These are phyloP conservation scores for Mimas tiliae DNA, from an alignment of 2,888 invertebrate species.

Conservation along the genomic window DNA sequence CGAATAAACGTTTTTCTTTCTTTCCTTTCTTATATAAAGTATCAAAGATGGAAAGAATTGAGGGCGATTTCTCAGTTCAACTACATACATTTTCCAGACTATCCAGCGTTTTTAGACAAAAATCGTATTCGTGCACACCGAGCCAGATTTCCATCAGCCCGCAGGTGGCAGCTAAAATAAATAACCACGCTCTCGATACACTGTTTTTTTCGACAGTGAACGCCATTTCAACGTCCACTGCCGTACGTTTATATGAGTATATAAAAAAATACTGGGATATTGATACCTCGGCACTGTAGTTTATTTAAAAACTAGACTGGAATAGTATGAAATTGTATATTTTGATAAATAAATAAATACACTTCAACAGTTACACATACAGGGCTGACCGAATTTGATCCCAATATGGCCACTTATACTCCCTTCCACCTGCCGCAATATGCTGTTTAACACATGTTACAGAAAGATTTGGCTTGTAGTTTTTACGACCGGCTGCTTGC, in stretches of 20 bases:
- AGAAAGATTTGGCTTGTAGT: too few species aligned
- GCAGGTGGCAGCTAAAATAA: slow-evolving; percentile 12
- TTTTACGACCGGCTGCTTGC: too few species aligned
- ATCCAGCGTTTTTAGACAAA: background rate
- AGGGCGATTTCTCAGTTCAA: background rate
- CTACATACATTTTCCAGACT: background rate
- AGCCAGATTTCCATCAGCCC: background rate
- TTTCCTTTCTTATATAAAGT: too few species aligned
- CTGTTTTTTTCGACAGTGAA: background rate
- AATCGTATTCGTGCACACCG: background rate
- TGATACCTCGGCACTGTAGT: background rate
- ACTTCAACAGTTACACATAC: too few species aligned
- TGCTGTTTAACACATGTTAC: too few species aligned
- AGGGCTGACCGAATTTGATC: too few species aligned
- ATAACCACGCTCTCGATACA: background rate
- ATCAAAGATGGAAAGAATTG: background rate
- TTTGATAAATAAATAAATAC: too few species aligned
- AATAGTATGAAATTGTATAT: background rate
- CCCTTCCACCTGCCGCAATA: too few species aligned
- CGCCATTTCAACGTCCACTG: slow-evolving; percentile 1
- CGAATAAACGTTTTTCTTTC: too few species aligned
- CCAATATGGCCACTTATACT: too few species aligned
- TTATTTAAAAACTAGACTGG: background rate
- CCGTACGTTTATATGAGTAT: background rate
- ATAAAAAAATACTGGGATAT: background rate